These are phyloP conservation scores for Enteromius unitaeniatus DNA, from an alignment of 2,797 vertebrate genomes.

Conservation along the genomic window DNA sequence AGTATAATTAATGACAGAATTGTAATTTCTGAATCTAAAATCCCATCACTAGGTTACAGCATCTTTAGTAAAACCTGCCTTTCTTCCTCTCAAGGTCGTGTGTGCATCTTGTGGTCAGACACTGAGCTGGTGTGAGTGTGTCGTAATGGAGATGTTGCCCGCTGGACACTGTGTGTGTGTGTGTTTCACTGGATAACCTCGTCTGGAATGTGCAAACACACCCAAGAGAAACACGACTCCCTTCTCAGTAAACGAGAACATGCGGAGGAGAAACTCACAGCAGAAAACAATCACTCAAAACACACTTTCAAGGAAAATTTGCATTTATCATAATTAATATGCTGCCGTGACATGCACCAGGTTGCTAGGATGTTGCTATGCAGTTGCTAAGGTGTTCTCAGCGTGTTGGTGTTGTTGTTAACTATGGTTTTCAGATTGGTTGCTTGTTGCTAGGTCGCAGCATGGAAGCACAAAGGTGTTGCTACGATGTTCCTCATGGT, in stretches of 20 bases:
- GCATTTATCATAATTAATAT: not conserved
- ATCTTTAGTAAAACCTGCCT: not conserved
- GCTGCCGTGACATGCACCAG: not conserved
- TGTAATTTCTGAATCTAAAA: not conserved
- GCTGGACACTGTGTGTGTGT: conserved; percentile 53
- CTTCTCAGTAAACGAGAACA: conserved; percentile 30
- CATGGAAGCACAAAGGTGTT: not conserved
- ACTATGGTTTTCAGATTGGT: not conserved
- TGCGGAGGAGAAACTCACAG: not conserved
- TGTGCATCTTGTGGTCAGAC: not conserved
- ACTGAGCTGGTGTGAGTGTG: conserved; percentile 15
- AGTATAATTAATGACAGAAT: too few relatives aligned
- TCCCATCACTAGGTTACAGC: not conserved
- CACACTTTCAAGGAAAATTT: not conserved
- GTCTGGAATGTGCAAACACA: conserved; percentile 44
- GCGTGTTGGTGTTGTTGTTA: not conserved
- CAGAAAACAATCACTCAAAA: not conserved
- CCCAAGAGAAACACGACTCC: conserved; percentile 36
- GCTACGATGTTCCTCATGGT: not conserved
- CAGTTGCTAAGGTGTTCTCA: not conserved
- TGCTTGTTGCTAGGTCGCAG: not conserved
- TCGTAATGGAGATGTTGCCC: conserved; percentile 49
- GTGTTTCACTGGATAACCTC: conserved; percentile 23
- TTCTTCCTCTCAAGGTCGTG: not conserved
- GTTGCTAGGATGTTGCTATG: not conserved